A percentile compares a stretch with the other conserved stretches of the same genome.
Evolutionary conservation across 2,888 invertebrate genomes (phyloP).

Genomic region (Mellilla xanthometata): DNA sequence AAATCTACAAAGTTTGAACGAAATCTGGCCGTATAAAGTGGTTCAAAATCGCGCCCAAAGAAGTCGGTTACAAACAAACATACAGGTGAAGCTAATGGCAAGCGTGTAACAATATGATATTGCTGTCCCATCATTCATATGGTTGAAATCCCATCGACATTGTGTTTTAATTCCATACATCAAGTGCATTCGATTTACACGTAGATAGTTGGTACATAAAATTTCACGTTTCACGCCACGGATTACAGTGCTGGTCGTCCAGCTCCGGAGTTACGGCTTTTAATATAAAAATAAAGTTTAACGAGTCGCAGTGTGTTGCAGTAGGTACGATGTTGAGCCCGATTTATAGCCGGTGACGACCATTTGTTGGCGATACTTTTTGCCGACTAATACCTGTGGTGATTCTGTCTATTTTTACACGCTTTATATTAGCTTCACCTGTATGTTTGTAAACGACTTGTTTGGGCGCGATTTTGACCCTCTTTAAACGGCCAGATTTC

Average conservation of each 20-base stretch:
- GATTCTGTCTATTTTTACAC: conserved; percentile 16
- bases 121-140: too few relatives aligned
- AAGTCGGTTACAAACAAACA: too few relatives aligned
- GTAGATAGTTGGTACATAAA: conserved; percentile 36
- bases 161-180: conserved; percentile 21
- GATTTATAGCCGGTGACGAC: conserved; percentile 68
- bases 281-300: conserved; percentile 80
- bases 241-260: conserved; percentile 65
- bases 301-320: conserved; percentile 72
- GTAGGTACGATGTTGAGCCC: conserved; percentile 61
- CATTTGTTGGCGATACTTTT: conserved; percentile 67
- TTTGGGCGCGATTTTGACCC: too few relatives aligned
- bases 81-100: too few relatives aligned
- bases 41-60: too few relatives aligned
- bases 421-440: too few relatives aligned
- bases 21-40: too few relatives aligned
- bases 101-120: too few relatives aligned
- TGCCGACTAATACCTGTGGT: conserved; percentile 50
- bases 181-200: conserved; percentile 30
- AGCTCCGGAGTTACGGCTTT: conserved; percentile 70
- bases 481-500: too few relatives aligned
- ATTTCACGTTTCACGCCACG: conserved; percentile 57
- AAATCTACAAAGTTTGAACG: too few relatives aligned
- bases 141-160: neutral
- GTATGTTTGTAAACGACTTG: too few relatives aligned